A percentile compares a stretch with the other conserved stretches of the same genome.
phyloP scores from a whole-genome alignment of 2,888 invertebrate genomes.

The Adelognathus sp. region DNA sequence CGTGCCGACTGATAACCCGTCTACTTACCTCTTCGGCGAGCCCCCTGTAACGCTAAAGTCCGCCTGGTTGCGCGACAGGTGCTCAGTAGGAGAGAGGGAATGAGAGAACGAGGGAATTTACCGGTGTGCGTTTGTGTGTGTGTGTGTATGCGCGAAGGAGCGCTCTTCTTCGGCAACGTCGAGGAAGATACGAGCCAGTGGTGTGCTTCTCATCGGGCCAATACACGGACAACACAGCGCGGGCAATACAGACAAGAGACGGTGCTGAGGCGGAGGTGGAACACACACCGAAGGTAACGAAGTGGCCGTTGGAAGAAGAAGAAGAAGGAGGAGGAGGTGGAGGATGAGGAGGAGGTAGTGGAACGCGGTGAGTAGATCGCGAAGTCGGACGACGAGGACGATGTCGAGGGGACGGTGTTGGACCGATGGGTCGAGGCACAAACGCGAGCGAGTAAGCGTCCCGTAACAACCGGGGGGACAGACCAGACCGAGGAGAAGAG shows the following conservation, averaged over 20 bases:
- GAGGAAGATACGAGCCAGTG: conserved; percentile 64
- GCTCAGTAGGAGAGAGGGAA: conserved; percentile 75
- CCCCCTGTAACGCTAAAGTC: conserved; percentile 74
- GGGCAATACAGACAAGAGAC: conserved; percentile 11
- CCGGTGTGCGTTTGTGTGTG: conserved; percentile 61
- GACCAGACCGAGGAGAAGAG: conserved; percentile 72
- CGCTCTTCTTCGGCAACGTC: conserved; percentile 58
- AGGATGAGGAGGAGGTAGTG: conserved; percentile 14
- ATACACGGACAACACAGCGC: conserved; percentile 5
- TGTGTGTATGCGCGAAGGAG: too few species aligned
- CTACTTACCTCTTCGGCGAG: conserved; percentile 77
- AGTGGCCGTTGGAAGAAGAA: conserved; percentile 41
- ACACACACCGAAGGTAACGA: conserved; percentile 27
- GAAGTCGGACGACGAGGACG: conserved; percentile 41
- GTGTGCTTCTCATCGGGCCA: conserved; percentile 23
- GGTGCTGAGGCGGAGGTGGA: neutral
- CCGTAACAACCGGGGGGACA: conserved; percentile 50
- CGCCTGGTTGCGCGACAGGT: conserved; percentile 75
- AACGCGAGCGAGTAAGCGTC: conserved; percentile 30
- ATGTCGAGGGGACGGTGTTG: conserved; percentile 19
- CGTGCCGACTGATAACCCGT: conserved; percentile 80
- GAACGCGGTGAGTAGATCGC: conserved; percentile 16
- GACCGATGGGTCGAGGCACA: conserved; percentile 34
- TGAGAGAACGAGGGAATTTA: conserved; percentile 59
- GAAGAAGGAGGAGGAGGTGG: conserved; percentile 28